A percentile compares a stretch with the other conserved stretches of the same genome.
phyloP scores from a whole-genome alignment of 2,113 vertebrate species.

The Archilochus colubris region DNA sequence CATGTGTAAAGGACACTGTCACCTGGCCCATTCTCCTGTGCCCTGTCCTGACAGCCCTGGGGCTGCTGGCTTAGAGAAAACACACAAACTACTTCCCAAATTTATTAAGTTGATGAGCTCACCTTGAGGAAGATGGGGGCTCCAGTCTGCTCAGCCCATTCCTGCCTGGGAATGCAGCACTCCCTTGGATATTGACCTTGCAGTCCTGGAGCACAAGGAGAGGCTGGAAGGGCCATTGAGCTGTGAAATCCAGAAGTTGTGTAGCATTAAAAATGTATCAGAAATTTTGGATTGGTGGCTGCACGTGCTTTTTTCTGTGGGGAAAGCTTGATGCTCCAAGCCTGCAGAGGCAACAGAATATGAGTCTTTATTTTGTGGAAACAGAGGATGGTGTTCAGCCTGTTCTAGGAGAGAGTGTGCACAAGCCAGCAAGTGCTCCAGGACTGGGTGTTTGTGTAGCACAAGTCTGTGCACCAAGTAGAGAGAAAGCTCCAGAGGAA shows the following conservation, averaged over 20 bases:
- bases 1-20: neutral
- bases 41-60: neutral
- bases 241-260: neutral
- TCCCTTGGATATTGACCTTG: neutral
- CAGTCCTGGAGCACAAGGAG: neutral
- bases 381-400: neutral
- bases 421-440: accelerated
- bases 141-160: neutral
- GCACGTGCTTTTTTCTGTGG: neutral
- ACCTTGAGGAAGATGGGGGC: neutral
- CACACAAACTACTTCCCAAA: neutral
- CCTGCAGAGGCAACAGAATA: neutral
- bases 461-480: no score
- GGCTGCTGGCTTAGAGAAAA: neutral
- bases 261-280: neutral
- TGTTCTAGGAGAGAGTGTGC: neutral
- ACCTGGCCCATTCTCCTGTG: neutral
- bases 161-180: neutral
- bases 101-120: neutral
- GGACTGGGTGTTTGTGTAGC: neutral
- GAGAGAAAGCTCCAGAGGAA: neutral
- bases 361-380: neutral
- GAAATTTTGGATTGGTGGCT: neutral
- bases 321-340: neutral
- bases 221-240: neutral